These are phyloP conservation scores for Aphelocoma californica DNA, from an alignment of 2,797 vertebrate genomes.

Conservation along the genomic window DNA sequence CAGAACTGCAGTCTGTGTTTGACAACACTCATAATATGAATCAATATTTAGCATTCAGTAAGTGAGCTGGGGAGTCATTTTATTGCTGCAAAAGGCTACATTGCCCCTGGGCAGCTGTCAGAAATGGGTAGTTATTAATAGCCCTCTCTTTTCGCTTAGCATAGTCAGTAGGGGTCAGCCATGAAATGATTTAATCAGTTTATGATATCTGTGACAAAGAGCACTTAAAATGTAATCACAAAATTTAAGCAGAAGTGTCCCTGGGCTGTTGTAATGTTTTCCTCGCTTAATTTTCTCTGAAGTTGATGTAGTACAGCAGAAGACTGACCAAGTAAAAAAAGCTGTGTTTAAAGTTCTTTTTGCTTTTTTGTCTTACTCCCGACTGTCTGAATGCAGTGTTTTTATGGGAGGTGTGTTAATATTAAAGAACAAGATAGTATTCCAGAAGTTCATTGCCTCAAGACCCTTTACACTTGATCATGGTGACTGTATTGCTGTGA, in stretches of 20 bases:
- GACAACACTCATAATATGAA: conserved; percentile 86
- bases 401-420: neutral
- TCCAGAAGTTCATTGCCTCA: neutral
- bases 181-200: conserved; percentile 84
- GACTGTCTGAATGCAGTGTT: neutral
- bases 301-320: conserved; percentile 13
- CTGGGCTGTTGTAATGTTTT: conserved; percentile 76
- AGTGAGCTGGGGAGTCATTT: conserved; percentile 82
- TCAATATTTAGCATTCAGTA: conserved; percentile 86
- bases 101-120: conserved; percentile 84
- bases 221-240: conserved; percentile 83
- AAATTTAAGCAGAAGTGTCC: conserved; percentile 81
- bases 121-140: conserved; percentile 85
- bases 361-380: neutral
- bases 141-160: conserved; percentile 79
- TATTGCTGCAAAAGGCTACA: conserved; percentile 79
- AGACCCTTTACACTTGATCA: neutral
- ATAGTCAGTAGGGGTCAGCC: conserved; percentile 84
- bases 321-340: neutral
- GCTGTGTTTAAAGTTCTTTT: neutral
- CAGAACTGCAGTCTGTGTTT: conserved; percentile 80
- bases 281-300: conserved; percentile 70
- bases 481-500: neutral
- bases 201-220: conserved; percentile 84
- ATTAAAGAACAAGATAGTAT: neutral